phyloP scores from a whole-genome alignment of 2,888 invertebrate species.

The Chesias legatella region DNA sequence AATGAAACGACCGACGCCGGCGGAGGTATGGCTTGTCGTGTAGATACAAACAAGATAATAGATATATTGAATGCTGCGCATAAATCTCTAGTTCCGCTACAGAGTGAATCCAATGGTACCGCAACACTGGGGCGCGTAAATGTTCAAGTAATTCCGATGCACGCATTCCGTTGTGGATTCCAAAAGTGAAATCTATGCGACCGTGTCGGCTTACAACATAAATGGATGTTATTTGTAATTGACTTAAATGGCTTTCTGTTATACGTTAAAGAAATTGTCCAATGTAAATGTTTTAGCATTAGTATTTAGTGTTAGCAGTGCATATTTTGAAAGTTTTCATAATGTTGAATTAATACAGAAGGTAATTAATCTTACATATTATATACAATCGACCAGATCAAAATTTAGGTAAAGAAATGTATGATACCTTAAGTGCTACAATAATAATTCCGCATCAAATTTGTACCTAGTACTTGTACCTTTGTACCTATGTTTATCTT shows the following conservation, averaged over 20 bases:
- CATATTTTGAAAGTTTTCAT: too few species aligned
- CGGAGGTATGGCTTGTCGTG: slow-evolving; percentile 27
- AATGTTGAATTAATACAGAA: too few species aligned
- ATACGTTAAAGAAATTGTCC: not conserved
- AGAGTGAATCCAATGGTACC: slow-evolving; percentile 47
- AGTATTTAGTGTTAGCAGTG: too few species aligned
- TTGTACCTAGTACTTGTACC: too few species aligned
- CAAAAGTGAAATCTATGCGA: slow-evolving; percentile 43
- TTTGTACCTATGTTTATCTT: too few species aligned
- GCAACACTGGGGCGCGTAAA: slow-evolving; percentile 48
- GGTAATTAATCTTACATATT: too few species aligned
- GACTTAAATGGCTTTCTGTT: slow-evolving; percentile 4
- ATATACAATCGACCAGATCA: too few species aligned
- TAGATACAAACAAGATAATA: slow-evolving; percentile 47
- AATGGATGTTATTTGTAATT: slow-evolving; percentile 12
- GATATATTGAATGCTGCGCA: slow-evolving; percentile 49
- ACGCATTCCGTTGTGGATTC: slow-evolving; percentile 45
- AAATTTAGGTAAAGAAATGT: too few species aligned
- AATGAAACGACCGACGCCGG: slow-evolving; percentile 37
- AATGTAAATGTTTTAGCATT: too few species aligned
- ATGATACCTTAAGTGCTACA: too few species aligned
- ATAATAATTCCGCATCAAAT: too few species aligned
- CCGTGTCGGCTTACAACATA: slow-evolving; percentile 25
- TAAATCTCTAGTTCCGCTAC: slow-evolving; percentile 46
- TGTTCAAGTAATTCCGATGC: slow-evolving; percentile 53